phyloP scores from a whole-genome alignment of 2,113 vertebrate genomes.

The Rousettus leschenaultii region DNA sequence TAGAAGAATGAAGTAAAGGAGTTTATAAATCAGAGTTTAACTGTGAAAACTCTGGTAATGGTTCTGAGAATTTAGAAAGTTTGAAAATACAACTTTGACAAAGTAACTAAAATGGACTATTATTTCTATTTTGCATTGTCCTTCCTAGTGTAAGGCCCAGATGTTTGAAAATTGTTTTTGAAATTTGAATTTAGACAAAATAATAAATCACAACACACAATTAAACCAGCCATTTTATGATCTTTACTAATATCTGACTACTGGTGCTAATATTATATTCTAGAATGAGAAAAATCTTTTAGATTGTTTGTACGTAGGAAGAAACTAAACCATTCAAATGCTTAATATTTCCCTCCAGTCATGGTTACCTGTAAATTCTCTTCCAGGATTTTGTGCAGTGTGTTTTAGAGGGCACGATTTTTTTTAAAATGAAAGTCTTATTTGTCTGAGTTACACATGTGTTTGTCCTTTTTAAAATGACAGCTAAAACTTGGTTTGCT shows the following conservation, averaged over 20 bases:
- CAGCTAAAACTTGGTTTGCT: conserved; percentile 43
- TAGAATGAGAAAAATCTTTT: neutral
- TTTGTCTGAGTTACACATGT: neutral
- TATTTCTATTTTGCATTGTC: neutral
- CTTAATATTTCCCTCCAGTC: neutral
- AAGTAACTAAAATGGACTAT: neutral
- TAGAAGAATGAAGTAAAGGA: neutral
- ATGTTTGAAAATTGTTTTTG: neutral
- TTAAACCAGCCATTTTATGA: neutral
- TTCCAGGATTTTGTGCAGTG: neutral
- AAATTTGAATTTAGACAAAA: conserved; percentile 11
- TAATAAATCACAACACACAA: neutral
- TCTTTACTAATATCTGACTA: neutral
- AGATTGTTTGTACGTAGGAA: neutral
- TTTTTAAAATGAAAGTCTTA: neutral
- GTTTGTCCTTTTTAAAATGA: conserved; percentile 26
- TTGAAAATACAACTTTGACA: conserved; percentile 14
- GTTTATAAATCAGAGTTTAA: neutral
- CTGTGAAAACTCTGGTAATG: neutral
- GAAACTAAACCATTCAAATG: neutral
- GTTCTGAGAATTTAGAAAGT: neutral
- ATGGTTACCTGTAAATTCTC: neutral
- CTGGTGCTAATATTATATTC: neutral
- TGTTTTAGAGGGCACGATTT: neutral
- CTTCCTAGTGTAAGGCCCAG: neutral